Conservation (phyloP, 2,113 vertebrate species). For the Thoracochromis brauschi region DNA sequence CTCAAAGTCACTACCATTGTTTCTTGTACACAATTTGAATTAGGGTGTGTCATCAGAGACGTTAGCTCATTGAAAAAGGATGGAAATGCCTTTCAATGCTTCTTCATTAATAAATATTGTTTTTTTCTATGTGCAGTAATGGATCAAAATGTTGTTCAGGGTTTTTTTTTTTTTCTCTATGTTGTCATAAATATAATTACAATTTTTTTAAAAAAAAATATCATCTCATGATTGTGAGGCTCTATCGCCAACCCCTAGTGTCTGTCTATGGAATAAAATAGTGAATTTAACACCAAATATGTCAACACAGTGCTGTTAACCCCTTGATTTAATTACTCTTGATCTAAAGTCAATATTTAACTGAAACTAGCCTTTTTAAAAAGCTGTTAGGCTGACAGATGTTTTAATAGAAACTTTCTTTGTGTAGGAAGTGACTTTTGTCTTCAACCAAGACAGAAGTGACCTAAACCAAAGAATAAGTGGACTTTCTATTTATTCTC, state of each 20-base stretch:
- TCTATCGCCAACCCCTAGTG: not conserved
- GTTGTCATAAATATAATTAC: not conserved
- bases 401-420: not conserved
- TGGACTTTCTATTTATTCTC: not conserved
- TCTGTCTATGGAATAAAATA: not conserved
- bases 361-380: not conserved
- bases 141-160: not conserved
- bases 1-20: not conserved
- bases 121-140: not conserved
- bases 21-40: not conserved
- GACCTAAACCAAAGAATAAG: rapidly evolving
- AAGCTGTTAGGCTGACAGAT: not conserved
- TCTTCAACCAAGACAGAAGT: not conserved
- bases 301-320: not conserved
- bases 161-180: rapidly evolving
- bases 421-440: not conserved
- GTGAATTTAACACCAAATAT: not conserved
- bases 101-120: not conserved
- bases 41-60: not conserved
- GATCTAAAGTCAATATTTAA: not conserved
- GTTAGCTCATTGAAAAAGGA: not conserved
- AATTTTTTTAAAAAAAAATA: not conserved
- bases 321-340: not conserved
- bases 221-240: not conserved
- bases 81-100: not conserved